Evolutionary conservation across 2,797 vertebrate species (phyloP).

Genomic region (Liasis olivaceus): DNA sequence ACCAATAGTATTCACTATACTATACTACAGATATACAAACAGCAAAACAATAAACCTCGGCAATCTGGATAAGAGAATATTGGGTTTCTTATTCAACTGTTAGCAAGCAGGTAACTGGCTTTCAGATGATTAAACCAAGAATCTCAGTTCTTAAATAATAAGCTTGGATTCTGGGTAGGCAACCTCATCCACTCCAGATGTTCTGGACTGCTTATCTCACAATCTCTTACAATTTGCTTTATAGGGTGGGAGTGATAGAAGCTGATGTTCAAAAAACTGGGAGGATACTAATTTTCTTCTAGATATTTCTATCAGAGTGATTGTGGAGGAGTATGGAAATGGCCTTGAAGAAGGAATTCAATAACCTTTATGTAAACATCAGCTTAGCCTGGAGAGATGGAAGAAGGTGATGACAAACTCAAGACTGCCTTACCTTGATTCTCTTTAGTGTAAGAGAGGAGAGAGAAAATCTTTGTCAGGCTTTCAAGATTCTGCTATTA

Average conservation of each 20-base stretch:
- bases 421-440: neutral
- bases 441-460: neutral
- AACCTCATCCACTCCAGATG: neutral
- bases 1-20: neutral
- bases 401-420: neutral
- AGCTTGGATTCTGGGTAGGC: neutral
- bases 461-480: neutral
- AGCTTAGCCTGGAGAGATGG: neutral
- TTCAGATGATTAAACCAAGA: neutral
- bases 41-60: neutral
- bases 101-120: neutral
- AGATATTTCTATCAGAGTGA: neutral
- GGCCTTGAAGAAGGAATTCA: neutral
- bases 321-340: neutral
- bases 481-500: neutral
- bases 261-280: neutral
- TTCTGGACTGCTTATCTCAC: neutral
- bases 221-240: neutral
- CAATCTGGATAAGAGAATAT: neutral
- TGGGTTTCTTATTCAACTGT: neutral
- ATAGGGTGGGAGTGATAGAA: neutral
- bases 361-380: neutral
- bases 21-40: neutral
- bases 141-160: neutral
- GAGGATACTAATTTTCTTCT: neutral